phyloP scores from a whole-genome alignment of 2,888 invertebrate species.

The Dasysyrphus tricinctus region DNA sequence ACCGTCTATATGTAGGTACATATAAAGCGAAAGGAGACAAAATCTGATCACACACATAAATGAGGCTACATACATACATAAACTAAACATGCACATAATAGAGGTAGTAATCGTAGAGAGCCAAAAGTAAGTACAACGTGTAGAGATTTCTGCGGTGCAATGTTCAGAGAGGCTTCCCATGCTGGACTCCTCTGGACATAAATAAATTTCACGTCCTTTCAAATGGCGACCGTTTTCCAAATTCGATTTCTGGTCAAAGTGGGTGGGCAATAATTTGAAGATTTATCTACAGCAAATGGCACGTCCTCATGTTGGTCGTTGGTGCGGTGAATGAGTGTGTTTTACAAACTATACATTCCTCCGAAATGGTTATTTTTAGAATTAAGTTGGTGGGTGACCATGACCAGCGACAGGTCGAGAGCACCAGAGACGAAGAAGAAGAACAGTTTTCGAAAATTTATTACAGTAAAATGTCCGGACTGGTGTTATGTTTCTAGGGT shows the following conservation, averaged over 20 bases:
- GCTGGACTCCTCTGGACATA: conserved; percentile 36
- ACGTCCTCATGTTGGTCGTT: conserved; percentile 37
- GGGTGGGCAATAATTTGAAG: conserved; percentile 66
- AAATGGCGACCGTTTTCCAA: conserved; percentile 59
- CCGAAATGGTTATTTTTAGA: conserved; percentile 56
- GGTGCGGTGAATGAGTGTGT: conserved; percentile 56
- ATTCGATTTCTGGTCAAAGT: conserved; percentile 66
- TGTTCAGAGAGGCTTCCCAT: not conserved
- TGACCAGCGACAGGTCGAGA: not conserved
- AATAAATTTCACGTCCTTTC: conserved; percentile 64
- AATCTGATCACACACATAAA: conserved; percentile 21
- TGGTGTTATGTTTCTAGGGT: not conserved
- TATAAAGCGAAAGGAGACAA: not conserved
- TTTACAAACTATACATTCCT: conserved; percentile 60
- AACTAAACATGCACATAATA: too few species aligned
- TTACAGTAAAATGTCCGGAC: conserved; percentile 42
- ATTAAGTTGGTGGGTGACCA: conserved; percentile 2
- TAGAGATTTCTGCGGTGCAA: conserved; percentile 47
- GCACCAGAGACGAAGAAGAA: not conserved
- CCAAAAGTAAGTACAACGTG: not conserved
- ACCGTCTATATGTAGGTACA: not conserved
- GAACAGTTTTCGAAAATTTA: conserved; percentile 44
- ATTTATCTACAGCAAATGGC: conserved; percentile 63
- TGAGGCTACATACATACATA: not conserved
- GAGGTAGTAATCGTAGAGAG: not conserved